A percentile compares a stretch with the other conserved stretches of the same genome.
These are phyloP conservation scores for Rhinopomastus cyanomelas DNA, from an alignment of 2,113 vertebrate species.

Conservation along the genomic window DNA sequence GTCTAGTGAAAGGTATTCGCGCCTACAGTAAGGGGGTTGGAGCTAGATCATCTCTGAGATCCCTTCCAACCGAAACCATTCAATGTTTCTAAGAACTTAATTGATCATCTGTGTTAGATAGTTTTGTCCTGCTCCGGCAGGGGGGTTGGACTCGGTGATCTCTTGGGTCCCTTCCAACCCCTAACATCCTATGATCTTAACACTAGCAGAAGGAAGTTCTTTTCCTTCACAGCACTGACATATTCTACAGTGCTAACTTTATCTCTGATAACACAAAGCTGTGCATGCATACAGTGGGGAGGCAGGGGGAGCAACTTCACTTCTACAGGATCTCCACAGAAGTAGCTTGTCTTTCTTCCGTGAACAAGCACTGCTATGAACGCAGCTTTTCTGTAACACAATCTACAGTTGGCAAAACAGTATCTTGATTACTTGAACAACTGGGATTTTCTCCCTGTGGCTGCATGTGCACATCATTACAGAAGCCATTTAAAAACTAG, in stretches of 20 bases:
- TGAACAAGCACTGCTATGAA: not conserved
- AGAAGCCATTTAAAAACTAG: constrained; percentile 18
- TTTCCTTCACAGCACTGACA: not conserved
- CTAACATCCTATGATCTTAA: too few relatives aligned
- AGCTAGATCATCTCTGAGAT: too few relatives aligned
- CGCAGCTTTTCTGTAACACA: constrained; percentile 2
- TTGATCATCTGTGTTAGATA: too few relatives aligned
- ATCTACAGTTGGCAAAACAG: constrained; percentile 28
- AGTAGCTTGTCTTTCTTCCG: not conserved
- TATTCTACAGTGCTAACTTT: not conserved
- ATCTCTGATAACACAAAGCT: not conserved
- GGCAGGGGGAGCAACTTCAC: constrained; percentile 46
- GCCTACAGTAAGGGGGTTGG: too few relatives aligned
- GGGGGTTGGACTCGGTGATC: too few relatives aligned
- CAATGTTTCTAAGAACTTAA: too few relatives aligned
- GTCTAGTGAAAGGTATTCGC: too few relatives aligned
- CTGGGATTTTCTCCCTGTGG: constrained; percentile 9
- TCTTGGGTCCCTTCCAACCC: too few relatives aligned
- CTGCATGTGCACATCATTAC: not conserved
- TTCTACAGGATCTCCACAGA: not conserved
- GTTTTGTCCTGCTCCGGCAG: too few relatives aligned
- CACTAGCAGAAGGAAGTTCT: not conserved
- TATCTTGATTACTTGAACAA: constrained; percentile 27
- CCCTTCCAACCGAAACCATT: too few relatives aligned
- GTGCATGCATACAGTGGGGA: not conserved